A percentile compares a stretch with the other conserved stretches of the same genome.
Evolutionary conservation across 30 jellyfish, hydroid and myxozoan species (phyloP).

Genomic region (Mastigias papua): DNA sequence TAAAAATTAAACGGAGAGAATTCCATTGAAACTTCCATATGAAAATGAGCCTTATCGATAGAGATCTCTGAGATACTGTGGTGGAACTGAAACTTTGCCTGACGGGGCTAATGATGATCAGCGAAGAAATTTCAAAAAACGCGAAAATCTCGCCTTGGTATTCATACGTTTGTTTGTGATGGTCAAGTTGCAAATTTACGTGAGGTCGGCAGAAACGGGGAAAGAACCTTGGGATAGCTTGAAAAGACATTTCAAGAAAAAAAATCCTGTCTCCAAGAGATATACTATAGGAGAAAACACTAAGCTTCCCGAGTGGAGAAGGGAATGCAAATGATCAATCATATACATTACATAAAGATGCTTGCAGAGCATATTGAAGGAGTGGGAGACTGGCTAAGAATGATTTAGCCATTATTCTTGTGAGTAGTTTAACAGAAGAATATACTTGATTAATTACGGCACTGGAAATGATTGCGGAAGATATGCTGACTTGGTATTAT

Average conservation of each 20-base stretch:
- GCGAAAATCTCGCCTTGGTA: constrained; percentile 52
- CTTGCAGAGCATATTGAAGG: constrained; percentile 50
- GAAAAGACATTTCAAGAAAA: constrained; percentile 29
- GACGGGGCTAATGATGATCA: not conserved
- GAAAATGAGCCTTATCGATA: too few relatives aligned
- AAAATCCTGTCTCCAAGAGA: constrained; percentile 22
- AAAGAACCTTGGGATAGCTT: too few relatives aligned
- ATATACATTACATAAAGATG: constrained; percentile 20
- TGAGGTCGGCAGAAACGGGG: constrained; percentile 28
- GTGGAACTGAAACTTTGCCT: too few relatives aligned
- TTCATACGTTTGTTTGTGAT: constrained; percentile 31
- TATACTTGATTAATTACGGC: constrained; percentile 48
- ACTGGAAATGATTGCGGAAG: constrained; percentile 62
- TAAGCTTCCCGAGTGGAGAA: constrained; percentile 49
- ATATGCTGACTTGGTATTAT: too few relatives aligned
- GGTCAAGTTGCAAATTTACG: not conserved
- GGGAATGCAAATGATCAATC: constrained; percentile 31
- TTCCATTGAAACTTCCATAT: too few relatives aligned
- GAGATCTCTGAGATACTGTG: too few relatives aligned
- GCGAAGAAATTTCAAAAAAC: constrained; percentile 4
- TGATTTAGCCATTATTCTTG: constrained; percentile 35
- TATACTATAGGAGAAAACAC: constrained; percentile 49
- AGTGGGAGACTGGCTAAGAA: constrained; percentile 47
- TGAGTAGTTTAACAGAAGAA: constrained; percentile 51
- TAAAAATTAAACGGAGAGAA: too few relatives aligned